phyloP scores from a whole-genome alignment of 2,888 invertebrate species.

The Mamestra brassicae region DNA sequence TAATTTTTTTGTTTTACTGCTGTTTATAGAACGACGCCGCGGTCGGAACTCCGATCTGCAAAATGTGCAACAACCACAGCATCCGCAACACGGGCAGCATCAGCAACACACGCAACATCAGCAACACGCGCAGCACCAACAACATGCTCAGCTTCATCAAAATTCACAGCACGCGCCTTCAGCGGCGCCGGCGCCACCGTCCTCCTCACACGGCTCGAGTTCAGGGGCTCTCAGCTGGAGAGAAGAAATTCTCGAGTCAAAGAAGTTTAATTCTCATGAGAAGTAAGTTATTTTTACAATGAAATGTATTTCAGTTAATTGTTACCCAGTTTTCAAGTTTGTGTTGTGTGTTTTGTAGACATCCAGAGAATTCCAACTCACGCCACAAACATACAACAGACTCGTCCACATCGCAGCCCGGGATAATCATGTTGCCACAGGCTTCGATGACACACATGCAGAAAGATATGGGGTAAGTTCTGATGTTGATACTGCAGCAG shows the following conservation, averaged over 20 bases:
- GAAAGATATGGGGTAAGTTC: slow-evolving; percentile 82
- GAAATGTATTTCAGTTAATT: neutral
- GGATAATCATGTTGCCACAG: slow-evolving; percentile 85
- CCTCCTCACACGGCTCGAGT: slow-evolving; percentile 54
- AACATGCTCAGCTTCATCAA: slow-evolving; percentile 41
- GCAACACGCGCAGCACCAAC: slow-evolving; percentile 31
- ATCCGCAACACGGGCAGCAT: slow-evolving; percentile 63
- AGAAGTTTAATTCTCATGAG: slow-evolving; percentile 81
- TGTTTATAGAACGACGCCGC: slow-evolving; percentile 59
- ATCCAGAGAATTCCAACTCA: slow-evolving; percentile 76
- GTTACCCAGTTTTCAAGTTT: neutral
- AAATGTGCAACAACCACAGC: slow-evolving; percentile 38
- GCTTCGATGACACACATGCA: slow-evolving; percentile 81
- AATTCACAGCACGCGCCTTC: slow-evolving; percentile 40
- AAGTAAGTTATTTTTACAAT: slow-evolving; percentile 70
- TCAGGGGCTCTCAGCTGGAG: slow-evolving; percentile 85
- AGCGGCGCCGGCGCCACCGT: slow-evolving; percentile 18
- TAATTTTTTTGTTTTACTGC: slow-evolving; percentile 7
- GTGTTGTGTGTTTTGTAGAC: slow-evolving; percentile 73
- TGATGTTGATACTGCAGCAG: slow-evolving; percentile 18
- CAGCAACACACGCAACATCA: slow-evolving; percentile 16
- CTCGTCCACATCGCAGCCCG: slow-evolving; percentile 80
- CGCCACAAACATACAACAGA: slow-evolving; percentile 83
- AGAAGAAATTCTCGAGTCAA: slow-evolving; percentile 87
- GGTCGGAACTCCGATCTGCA: slow-evolving; percentile 68